Conservation (phyloP, 2,888 invertebrate species). For the Antheraea assamensis region DNA sequence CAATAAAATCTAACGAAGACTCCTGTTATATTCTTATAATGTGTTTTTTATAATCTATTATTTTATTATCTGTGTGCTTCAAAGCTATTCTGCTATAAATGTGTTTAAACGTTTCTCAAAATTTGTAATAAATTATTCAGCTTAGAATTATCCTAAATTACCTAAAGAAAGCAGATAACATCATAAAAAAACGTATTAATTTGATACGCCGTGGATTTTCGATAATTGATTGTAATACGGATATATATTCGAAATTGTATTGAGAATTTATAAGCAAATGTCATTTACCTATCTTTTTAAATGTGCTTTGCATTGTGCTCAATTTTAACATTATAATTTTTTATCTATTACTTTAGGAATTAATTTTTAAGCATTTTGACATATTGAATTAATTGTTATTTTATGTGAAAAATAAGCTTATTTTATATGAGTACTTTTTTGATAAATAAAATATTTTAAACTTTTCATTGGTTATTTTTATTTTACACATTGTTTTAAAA, state of each 20-base stretch:
- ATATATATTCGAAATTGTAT: neutral
- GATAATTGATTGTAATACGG: neutral
- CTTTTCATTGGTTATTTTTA: neutral
- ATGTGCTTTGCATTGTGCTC: constrained; percentile 10
- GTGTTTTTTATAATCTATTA: neutral
- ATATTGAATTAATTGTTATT: neutral
- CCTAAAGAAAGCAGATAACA: neutral
- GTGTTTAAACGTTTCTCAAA: neutral
- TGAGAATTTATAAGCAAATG: neutral
- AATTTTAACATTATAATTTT: neutral
- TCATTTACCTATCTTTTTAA: neutral
- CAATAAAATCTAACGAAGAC: neutral
- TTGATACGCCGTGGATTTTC: neutral
- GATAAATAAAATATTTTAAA: neutral
- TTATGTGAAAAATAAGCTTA: neutral
- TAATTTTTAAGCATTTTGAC: neutral
- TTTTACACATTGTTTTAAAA: neutral
- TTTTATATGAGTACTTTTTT: neutral
- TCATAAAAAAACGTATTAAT: neutral
- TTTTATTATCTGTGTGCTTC: neutral
- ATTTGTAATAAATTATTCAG: neutral
- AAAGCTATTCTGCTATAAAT: neutral
- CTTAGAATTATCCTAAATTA: neutral
- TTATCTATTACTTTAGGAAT: neutral
- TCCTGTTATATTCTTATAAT: neutral